These are phyloP conservation scores for Cyprinodon brontotheroides DNA, from an alignment of 2,113 vertebrate species.

Conservation along the genomic window DNA sequence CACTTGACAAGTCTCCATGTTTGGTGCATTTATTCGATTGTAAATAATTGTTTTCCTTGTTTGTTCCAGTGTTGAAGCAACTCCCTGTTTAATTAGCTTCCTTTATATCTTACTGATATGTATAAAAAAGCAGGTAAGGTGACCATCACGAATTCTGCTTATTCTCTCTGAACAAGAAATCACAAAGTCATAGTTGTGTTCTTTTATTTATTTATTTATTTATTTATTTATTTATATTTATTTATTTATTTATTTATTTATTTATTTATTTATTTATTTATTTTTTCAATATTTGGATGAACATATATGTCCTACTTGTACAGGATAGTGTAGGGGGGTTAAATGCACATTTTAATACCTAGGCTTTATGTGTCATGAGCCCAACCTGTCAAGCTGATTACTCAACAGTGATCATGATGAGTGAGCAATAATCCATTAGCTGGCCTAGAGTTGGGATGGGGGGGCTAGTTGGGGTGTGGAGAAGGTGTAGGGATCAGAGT, in stretches of 20 bases:
- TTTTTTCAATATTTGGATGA: constrained; percentile 8
- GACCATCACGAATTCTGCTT: no score
- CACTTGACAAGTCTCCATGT: background rate
- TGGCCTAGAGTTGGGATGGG: constrained; percentile 29
- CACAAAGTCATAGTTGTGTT: constrained; percentile 8
- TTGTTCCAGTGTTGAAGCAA: background rate
- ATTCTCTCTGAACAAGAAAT: constrained; percentile 1
- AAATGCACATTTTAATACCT: constrained; percentile 62
- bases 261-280: background rate
- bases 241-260: background rate
- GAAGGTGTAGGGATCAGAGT: constrained; percentile 49
- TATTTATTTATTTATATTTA: constrained; percentile 9
- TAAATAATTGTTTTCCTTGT: background rate
- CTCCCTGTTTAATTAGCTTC: no score
- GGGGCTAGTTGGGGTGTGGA: constrained; percentile 44
- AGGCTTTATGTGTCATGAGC: constrained; percentile 48
- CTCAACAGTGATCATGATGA: constrained; percentile 70
- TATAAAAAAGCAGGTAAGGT: no score
- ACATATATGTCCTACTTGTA: background rate
- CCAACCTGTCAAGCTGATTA: constrained; percentile 68
- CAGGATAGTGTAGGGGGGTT: constrained; percentile 41
- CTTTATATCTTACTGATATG: no score
- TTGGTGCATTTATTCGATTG: background rate
- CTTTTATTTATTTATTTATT: constrained; percentile 3
- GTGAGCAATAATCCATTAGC: constrained; percentile 77